These are phyloP conservation scores for Drosophila kepulauana DNA, from an alignment of 1,140 invertebrate species.

Conservation along the genomic window DNA sequence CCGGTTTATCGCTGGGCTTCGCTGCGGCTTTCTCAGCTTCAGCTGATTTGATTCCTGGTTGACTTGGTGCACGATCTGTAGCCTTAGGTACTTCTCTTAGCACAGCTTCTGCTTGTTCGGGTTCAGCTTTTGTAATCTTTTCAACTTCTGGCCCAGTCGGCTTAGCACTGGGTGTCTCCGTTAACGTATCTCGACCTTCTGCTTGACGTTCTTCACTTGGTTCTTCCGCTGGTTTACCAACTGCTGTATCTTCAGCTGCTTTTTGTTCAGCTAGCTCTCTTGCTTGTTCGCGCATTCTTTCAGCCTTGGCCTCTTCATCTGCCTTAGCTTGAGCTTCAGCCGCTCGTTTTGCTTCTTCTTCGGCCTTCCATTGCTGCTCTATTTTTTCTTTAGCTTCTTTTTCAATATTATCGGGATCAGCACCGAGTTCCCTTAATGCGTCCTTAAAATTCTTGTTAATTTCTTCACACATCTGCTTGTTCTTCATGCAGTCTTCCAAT, in stretches of 20 bases:
- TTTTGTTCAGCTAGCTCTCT: neutral
- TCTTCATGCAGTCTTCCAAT: conserved; percentile 57
- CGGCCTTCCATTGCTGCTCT: conserved; percentile 4
- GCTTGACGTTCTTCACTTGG: neutral
- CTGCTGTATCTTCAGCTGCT: neutral
- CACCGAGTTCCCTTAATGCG: conserved; percentile 39
- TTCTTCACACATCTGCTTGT: conserved; percentile 29
- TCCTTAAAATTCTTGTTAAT: conserved; percentile 24
- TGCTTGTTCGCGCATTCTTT: neutral
- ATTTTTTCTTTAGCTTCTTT: neutral
- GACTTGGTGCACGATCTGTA: no score
- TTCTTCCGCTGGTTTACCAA: neutral
- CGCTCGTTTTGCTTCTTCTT: neutral
- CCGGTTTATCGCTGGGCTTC: neutral
- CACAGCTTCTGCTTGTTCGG: no score
- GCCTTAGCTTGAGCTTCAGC: conserved; percentile 5
- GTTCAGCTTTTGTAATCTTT: no score
- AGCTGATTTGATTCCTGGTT: neutral
- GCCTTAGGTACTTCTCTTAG: neutral
- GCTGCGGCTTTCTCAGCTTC: conserved; percentile 3
- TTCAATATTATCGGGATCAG: conserved; percentile 40
- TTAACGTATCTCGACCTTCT: neutral
- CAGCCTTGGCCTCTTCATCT: neutral
- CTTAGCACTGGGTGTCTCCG: neutral
- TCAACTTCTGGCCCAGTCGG: neutral